Percentiles rank a stretch among this genome's conserved stretches.
Evolutionary conservation across 2,113 vertebrate genomes (phyloP).

Genomic region (Melospiza melodia): DNA sequence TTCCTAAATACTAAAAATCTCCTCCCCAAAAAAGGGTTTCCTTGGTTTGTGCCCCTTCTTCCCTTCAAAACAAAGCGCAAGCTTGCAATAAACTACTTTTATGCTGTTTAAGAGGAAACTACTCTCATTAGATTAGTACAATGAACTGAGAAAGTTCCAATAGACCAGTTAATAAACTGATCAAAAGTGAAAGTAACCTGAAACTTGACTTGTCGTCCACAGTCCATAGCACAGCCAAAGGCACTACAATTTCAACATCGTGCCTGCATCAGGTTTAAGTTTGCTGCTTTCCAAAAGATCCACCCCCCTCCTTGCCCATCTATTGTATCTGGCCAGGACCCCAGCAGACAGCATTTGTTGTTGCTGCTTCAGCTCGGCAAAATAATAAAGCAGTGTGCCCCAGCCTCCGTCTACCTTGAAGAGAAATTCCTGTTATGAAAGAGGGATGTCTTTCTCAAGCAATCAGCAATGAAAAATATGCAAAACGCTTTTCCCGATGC

Average conservation of each 20-base stretch:
- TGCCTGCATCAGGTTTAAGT: conserved; percentile 30
- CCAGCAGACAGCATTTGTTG: conserved; percentile 46
- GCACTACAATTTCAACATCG: conserved; percentile 17
- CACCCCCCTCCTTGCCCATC: background rate
- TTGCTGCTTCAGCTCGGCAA: conserved; percentile 54
- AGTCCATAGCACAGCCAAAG: conserved; percentile 58
- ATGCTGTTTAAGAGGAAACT: background rate
- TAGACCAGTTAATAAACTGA: background rate
- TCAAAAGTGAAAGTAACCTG: conserved; percentile 54
- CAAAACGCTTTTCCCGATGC: conserved; percentile 79
- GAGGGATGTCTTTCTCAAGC: conserved; percentile 77
- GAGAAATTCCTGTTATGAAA: conserved; percentile 81
- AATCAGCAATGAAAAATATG: conserved; percentile 80
- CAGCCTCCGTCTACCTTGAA: conserved; percentile 71
- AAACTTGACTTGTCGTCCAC: conserved; percentile 61
- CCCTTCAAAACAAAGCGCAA: background rate
- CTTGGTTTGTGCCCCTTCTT: background rate
- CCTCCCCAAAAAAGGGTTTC: background rate
- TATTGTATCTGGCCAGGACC: conserved; percentile 45
- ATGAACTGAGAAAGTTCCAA: background rate
- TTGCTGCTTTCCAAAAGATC: background rate
- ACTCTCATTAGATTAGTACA: background rate
- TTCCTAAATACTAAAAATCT: background rate
- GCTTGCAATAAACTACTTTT: background rate
- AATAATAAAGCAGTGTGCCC: conserved; percentile 64